phyloP scores from a whole-genome alignment of 2,888 invertebrate species.

The Dicyrtoma fusca region DNA sequence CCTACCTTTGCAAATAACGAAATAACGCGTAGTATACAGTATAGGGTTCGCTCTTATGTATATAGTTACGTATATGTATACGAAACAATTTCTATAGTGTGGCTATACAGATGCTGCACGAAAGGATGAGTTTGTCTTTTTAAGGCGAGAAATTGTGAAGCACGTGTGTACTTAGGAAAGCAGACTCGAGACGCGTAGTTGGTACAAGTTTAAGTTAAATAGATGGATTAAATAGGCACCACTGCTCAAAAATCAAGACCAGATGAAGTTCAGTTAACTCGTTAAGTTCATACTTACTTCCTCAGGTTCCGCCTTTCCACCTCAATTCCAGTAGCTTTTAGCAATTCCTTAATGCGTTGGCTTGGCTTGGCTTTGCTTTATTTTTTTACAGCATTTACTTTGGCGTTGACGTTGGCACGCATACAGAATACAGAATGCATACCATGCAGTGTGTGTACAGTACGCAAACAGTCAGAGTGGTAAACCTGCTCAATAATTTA shows the following conservation, averaged over 20 bases:
- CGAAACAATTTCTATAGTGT: not conserved
- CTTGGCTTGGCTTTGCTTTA: no score
- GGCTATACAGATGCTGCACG: not conserved
- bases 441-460: no score
- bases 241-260: not conserved
- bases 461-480: no score
- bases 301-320: slow-evolving; percentile 34
- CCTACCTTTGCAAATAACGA: no score
- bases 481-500: no score
- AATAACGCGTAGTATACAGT: no score
- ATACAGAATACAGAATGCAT: no score
- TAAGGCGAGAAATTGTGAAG: not conserved
- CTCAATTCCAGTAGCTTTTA: slow-evolving; percentile 15
- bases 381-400: no score
- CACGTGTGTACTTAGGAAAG: slow-evolving; percentile 8
- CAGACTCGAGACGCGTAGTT: not conserved
- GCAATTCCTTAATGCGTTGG: no score
- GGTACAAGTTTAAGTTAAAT: not conserved
- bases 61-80: no score
- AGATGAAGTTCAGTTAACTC: slow-evolving; percentile 27
- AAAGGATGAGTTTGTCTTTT: not conserved
- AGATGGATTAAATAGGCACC: not conserved
- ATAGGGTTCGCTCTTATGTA: no score
- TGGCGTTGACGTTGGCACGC: no score
- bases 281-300: slow-evolving; percentile 27